A percentile compares a stretch with the other conserved stretches of the same genome.
Evolutionary conservation across 1,140 invertebrate species (phyloP).

Genomic region (Trachymyrmex septentrionalis): DNA sequence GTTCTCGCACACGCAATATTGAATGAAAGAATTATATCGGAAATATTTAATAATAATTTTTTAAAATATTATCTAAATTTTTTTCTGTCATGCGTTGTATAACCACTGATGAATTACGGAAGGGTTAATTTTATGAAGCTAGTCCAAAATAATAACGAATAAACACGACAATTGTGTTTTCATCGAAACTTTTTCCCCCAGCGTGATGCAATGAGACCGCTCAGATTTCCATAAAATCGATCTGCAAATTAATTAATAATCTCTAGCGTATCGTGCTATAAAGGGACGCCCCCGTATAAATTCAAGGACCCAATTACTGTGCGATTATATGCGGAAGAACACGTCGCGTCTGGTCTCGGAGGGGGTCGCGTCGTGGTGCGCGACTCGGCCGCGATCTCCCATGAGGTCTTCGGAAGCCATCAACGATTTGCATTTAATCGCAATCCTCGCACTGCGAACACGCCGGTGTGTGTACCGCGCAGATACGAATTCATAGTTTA

Average conservation of each 20-base stretch:
- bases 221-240: conserved; percentile 32
- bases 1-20: not conserved
- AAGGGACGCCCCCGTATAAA: conserved; percentile 37
- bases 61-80: not conserved
- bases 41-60: conserved; percentile 6
- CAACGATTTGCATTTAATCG: conserved; percentile 77
- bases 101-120: not conserved
- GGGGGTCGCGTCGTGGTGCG: conserved; percentile 7
- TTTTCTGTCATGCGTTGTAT: not conserved
- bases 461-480: conserved; percentile 71
- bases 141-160: not conserved
- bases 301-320: conserved; percentile 37
- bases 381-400: conserved; percentile 39
- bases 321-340: conserved; percentile 57
- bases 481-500: conserved; percentile 79
- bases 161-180: not conserved
- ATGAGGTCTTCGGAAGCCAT: conserved; percentile 54
- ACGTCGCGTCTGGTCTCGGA: conserved; percentile 36
- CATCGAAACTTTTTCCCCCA: not conserved
- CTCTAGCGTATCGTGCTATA: not conserved
- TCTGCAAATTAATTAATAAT: conserved; percentile 53
- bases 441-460: conserved; percentile 71
- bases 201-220: not conserved
- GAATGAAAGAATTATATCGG: not conserved
- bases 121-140: not conserved